Evolutionary conservation across 2,113 vertebrate species (phyloP), one percentile per base, ranked within the genome.

Genomic region (Spheniscus mendiculus): DNA sequence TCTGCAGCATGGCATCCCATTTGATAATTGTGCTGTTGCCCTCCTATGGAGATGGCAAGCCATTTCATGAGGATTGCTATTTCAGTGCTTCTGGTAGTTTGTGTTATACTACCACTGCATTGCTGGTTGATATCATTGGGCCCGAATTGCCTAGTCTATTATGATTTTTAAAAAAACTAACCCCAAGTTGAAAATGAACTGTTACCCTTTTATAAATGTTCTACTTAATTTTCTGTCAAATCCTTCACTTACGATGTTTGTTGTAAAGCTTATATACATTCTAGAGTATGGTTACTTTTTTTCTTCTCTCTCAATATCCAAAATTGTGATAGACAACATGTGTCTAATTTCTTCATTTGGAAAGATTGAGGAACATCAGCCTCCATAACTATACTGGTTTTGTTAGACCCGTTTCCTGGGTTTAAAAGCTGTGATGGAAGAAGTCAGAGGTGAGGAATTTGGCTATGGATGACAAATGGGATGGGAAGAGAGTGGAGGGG

Each of bases 361-460:
- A 87, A 89, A 84, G 23, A 20, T 45, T 73, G 36, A 36, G 69
- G 30, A 81, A 8, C 47, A 81, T 83, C 67, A 81, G 44, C 44
- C 61, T 72, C 22, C 45, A 9, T 36, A 76, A 45, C 7, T 70
- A 7, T 17, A 16, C 23, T 62, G 44, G 9, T 56, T 89, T 90
- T 82, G 38, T 81, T 87, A 67, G 62, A 82, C 21, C n/a, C 55
- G 14, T 93, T 89, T 91, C 69, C 56, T 71, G 56, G 13, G 7
- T 72, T 91, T 89, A 61, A 79, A 93, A 82, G 4, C 36, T 63
- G 40, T 91, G 65, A 65, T 49, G 45, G 52, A 91, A 65, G n/a
- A 89, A 91, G 36, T 86, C 50, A 84, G 65, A 89, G 65, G 56
- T 71, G 65, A 97, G 56, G 61, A 94, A 55, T 93, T 93, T 78